Conservation (phyloP, 2,797 vertebrate species). For the Fistularia tabacaria region DNA sequence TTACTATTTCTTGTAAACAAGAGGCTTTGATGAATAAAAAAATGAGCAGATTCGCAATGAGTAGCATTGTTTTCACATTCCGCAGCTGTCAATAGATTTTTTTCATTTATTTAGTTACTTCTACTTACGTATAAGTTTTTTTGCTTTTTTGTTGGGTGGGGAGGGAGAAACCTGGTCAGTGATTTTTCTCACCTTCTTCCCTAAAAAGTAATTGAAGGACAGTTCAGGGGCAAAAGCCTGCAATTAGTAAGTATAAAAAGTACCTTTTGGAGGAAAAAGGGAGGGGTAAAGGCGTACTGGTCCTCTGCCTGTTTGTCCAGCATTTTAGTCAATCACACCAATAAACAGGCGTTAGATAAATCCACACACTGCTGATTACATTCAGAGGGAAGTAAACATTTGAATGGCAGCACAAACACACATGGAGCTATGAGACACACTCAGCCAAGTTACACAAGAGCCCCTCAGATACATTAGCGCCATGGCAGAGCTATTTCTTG, state of each 20-base stretch:
- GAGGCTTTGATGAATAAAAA: no score
- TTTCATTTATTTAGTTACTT: no score
- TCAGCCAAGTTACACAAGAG: constrained; percentile 9
- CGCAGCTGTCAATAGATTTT: no score
- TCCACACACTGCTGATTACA: constrained; percentile 59
- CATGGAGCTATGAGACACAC: constrained; percentile 28
- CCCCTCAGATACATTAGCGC: constrained; percentile 1
- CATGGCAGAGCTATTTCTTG: neutral
- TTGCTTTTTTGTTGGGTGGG: no score
- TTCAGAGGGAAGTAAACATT: constrained; percentile 56
- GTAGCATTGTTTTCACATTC: no score
- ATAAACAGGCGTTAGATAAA: constrained; percentile 53
- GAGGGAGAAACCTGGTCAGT: no score
- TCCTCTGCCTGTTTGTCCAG: constrained; percentile 52
- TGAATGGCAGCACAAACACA: constrained; percentile 59
- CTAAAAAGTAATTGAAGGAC: constrained; percentile 41
- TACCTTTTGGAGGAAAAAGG: constrained; percentile 28
- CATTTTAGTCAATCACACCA: constrained; percentile 45
- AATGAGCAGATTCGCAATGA: no score
- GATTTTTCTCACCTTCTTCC: constrained; percentile 10
- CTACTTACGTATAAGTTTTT: no score
- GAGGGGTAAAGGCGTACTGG: neutral
- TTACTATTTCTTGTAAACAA: no score
- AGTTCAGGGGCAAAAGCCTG: constrained; percentile 22
- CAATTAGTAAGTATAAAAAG: constrained; percentile 23